Evolutionary conservation across 2,113 vertebrate genomes (phyloP), one percentile per base, ranked within the genome.

Genomic region (Pluvianellus socialis): DNA sequence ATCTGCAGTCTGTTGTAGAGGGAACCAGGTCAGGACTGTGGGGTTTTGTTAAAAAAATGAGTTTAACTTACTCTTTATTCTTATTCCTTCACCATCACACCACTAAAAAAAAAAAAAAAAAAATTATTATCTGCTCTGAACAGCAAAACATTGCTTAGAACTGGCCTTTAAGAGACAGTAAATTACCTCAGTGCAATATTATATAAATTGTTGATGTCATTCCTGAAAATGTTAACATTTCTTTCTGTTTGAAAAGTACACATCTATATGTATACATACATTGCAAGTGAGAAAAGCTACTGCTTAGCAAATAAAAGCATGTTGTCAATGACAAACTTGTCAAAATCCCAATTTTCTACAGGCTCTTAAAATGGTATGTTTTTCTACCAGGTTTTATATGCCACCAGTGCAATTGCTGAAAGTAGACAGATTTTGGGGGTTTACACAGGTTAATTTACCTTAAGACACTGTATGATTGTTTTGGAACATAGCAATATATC

Each of bases 361-460:
- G 47, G 30, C 2, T 92, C 1, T 71, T 81, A 61, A 3, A 30
- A 56, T 12, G 13, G 19, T 32, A 67, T 18, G 47, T 92, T 89
- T 91, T 95, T 79, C 83, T 49, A 35, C 13, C n/a, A 84, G 23
- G 9, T 55, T 92, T 92, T 95, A 58, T 81, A 59, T 63, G 68
- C 33, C 47, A 62, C 16, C 52, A 40, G 23, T 61, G 70, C 21
- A 79, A 49, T 82, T 65, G 44, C 35, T 91, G 38, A 80, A 32
- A 88, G 40, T 24, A 88, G 80, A 92, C 16, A 84, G 56, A 84
- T 96, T 92, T 73, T 4, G 0, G 18, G n/a, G 12, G 14, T 66
- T 72, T 91, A 79, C 80, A 75, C 7, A 91, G 80, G 89, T 91
- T 95, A 94, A 96, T 95, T 91, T 95, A 72, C 61, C 30, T 85